phyloP scores from a whole-genome alignment of 1,140 invertebrate genomes.

The Drosophila pandora region DNA sequence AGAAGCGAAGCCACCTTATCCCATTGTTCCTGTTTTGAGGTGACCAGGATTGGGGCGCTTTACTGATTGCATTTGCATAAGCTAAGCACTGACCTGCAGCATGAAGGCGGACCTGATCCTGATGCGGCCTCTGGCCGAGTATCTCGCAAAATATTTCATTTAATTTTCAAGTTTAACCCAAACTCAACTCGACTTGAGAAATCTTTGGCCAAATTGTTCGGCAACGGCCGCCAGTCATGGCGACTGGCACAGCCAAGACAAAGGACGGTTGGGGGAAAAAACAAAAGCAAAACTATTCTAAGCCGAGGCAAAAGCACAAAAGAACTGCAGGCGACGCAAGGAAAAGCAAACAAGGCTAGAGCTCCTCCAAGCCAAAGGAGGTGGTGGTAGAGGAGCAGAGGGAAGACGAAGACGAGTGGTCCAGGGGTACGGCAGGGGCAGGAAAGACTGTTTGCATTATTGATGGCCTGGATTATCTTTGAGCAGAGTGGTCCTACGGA shows the following conservation, averaged over 20 bases:
- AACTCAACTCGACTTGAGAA: constrained; percentile 69
- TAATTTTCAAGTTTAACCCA: constrained; percentile 71
- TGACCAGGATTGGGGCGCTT: constrained; percentile 19
- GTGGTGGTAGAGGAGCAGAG: not conserved
- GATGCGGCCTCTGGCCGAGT: not conserved
- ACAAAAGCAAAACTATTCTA: constrained; percentile 60
- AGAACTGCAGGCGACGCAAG: constrained; percentile 45
- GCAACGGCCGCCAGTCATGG: constrained; percentile 44
- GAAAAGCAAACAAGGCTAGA: constrained; percentile 51
- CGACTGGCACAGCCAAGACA: not conserved
- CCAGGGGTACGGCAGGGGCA: constrained; percentile 12
- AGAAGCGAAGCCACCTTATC: constrained; percentile 9
- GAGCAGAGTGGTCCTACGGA: constrained; percentile 48
- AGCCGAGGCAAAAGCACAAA: constrained; percentile 41
- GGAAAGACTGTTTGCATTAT: constrained; percentile 76
- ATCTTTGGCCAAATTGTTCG: constrained; percentile 69
- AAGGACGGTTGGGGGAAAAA: constrained; percentile 21
- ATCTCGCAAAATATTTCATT: constrained; percentile 64
- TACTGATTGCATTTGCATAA: constrained; percentile 59
- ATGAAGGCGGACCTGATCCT: not conserved
- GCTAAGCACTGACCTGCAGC: constrained; percentile 25
- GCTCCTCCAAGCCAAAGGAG: constrained; percentile 24
- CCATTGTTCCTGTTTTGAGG: constrained; percentile 20
- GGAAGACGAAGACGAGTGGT: not conserved
- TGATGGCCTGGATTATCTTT: constrained; percentile 79